Conservation (phyloP, 2,797 vertebrate genomes). For the Diglossa cyanea region DNA sequence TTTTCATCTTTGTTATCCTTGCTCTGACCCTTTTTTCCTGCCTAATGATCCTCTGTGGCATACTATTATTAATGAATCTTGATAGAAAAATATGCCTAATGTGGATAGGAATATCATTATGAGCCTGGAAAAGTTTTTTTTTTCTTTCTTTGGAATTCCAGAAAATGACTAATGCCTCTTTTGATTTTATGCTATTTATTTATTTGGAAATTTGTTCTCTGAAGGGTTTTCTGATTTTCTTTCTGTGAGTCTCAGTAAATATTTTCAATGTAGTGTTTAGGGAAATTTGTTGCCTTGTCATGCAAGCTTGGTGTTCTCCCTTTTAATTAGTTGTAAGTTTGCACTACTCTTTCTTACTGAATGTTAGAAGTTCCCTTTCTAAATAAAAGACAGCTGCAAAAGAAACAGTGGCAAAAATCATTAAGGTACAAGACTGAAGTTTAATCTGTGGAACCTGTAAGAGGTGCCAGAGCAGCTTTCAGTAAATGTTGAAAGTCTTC, state of each 20-base stretch:
- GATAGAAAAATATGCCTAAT: constrained; percentile 46
- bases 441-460: neutral
- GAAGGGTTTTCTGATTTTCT: neutral
- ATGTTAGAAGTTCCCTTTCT: neutral
- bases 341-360: neutral
- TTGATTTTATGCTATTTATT: constrained; percentile 30
- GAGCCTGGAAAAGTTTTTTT: constrained; percentile 24
- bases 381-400: neutral
- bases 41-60: constrained; percentile 28
- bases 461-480: neutral
- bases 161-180: constrained; percentile 20
- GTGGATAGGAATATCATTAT: constrained; percentile 49
- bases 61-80: constrained; percentile 42
- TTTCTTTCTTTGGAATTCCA: constrained; percentile 41
- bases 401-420: neutral
- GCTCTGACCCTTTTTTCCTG: constrained; percentile 44
- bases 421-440: neutral
- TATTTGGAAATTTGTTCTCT: constrained; percentile 33
- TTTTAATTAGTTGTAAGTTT: neutral
- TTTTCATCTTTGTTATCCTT: constrained; percentile 59
- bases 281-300: neutral
- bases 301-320: neutral
- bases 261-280: neutral
- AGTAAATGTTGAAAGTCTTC: neutral
- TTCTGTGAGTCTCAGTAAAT: neutral